Base-by-base conservation (phyloP, 1,140 invertebrate genomes). In the Hyposmocoma kahamanoa region DNA sequence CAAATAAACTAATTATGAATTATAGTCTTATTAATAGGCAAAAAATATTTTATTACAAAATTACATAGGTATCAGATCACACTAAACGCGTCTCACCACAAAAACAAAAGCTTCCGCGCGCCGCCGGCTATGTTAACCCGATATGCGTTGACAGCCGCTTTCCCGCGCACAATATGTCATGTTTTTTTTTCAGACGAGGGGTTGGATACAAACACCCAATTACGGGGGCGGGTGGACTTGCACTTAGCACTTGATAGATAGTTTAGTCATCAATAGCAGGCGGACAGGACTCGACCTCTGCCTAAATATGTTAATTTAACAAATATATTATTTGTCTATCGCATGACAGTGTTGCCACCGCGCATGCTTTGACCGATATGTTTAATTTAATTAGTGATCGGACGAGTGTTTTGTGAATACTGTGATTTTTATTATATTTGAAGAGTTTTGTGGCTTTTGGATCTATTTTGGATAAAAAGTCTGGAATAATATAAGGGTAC, bases 171-270 rank as follows among this genome's bases (percentile, higher is more conserved):
- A 81, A 75, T 80, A 81, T 84, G 78, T 81, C 71, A 73, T 76
- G 70, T 78, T 78, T 79, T 82, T 75, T 82, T 84, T 78, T 63
- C 55, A 60, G 51, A 47, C 65, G 71, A 77, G 74, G 80, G 76
- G 78, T 71, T 82, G 75, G 76, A 72, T 81, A 80, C 76, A 84
- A 84, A 84, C 78, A 84, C 61, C 76, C 81, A 82, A 84, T 84
- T 84, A 84, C 64, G 64, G 62, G 55, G 62, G 76, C 76, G 77
- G 74, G 70, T 75, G 72, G 68, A 64, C 56, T n/a, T 68, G 62
- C 62, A 72, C 59, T 81, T 64, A 70, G 62, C 63, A 79, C 71
- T 73, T 68, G 59, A 60, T 47, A 66, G 75, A 78, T 80, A 80
- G 74, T 81, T 81, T 80, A 81, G 80, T 80, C 66, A 83, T 63